A percentile compares a stretch with the other conserved stretches of the same genome.
These are phyloP conservation scores for Callaeas wilsoni DNA, from an alignment of 2,113 vertebrate species.

Conservation along the genomic window DNA sequence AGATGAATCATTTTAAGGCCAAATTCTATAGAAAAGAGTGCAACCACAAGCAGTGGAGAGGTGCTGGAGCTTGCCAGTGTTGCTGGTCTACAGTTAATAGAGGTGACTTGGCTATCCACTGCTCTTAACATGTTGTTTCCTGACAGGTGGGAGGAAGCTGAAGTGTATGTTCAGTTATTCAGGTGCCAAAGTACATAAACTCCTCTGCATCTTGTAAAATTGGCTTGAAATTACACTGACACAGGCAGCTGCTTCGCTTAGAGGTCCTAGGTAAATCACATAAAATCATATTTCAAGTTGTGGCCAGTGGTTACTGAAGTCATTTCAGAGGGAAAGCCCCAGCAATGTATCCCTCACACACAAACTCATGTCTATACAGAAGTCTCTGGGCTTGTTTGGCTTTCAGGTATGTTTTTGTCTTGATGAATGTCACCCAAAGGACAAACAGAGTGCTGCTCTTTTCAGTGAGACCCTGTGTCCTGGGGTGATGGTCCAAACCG, in stretches of 20 bases:
- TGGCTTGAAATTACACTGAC: background rate
- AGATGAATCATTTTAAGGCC: background rate
- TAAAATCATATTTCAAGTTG: background rate
- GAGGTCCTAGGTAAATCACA: background rate
- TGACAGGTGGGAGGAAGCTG: background rate
- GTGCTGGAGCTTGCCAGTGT: background rate
- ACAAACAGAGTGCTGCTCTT: background rate
- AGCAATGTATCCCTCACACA: background rate
- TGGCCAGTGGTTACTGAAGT: background rate
- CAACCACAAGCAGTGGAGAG: background rate
- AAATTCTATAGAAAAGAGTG: background rate
- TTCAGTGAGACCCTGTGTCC: too few relatives aligned
- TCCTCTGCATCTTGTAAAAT: background rate
- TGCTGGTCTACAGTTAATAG: accelerated
- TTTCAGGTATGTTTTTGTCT: background rate
- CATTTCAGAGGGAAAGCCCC: background rate
- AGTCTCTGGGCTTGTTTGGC: background rate
- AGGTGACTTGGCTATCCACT: background rate
- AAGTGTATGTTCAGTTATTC: background rate
- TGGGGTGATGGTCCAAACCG: too few relatives aligned
- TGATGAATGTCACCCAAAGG: background rate
- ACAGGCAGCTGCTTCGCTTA: background rate
- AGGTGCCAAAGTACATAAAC: background rate
- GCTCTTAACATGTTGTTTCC: background rate
- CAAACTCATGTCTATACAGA: background rate